Percentiles rank a stretch among this genome's conserved stretches.
Evolutionary conservation across 2,888 invertebrate species (phyloP).

Genomic region (Girardia tigrina): DNA sequence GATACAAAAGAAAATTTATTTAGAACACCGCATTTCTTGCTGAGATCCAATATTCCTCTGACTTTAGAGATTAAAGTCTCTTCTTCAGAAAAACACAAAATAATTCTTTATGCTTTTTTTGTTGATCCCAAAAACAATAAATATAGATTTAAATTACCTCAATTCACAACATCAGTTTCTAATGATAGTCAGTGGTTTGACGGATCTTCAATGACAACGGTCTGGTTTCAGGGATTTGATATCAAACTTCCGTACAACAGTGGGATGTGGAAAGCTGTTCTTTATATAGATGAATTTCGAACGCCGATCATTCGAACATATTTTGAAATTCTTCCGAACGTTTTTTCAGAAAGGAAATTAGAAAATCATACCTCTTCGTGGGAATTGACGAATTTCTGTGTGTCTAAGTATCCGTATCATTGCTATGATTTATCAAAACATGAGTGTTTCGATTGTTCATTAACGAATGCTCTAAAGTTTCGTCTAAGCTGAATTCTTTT

Average conservation of each 20-base stretch:
- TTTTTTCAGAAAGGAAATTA: too few relatives aligned
- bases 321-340: not conserved
- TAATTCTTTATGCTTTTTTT: not conserved
- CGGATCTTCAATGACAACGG: not conserved
- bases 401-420: too few relatives aligned
- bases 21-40: not conserved
- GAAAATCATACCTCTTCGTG: too few relatives aligned
- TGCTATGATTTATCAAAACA: too few relatives aligned
- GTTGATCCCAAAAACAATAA: not conserved
- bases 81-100: not conserved
- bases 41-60: not conserved
- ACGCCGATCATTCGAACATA: not conserved
- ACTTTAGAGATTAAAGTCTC: not conserved
- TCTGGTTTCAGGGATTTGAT: not conserved
- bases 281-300: not conserved
- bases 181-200: conserved; percentile 16
- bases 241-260: not conserved
- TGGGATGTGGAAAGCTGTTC: not conserved
- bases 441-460: too few relatives aligned
- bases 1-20: not conserved
- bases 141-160: not conserved
- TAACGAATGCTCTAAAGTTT: too few relatives aligned
- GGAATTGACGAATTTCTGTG: too few relatives aligned
- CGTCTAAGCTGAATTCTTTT: too few relatives aligned
- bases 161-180: not conserved